Base-by-base conservation (phyloP, 2,888 invertebrate species). In the Nemurella pictetii region DNA sequence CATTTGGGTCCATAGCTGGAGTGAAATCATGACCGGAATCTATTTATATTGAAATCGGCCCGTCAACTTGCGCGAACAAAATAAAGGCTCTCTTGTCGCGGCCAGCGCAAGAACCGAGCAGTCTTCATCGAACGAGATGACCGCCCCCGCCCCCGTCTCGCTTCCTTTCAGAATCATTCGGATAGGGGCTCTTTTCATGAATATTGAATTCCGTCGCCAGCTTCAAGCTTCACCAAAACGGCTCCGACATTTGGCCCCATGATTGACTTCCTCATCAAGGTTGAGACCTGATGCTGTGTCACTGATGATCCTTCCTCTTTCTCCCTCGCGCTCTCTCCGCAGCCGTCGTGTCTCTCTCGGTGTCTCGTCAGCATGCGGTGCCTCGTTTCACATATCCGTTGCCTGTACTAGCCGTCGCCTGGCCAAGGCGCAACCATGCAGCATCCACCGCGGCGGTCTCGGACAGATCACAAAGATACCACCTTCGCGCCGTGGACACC, bases 201-300 rank as follows among this genome's bases (percentile, higher is more conserved):
- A 55, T 55, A 55, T 55, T 55, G 20, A 55, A 12, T 55, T 55
- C 55, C 55, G 9, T 12, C 55, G 55, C 55, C 55, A 15, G 55
- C 20, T 55, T 55, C 55, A 55, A 12, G 15, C 75, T 12, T n/a
- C 12, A 28, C 27, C 75, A 75, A 28, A 28, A 28, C 27, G 75
- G 25, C 75, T 75, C 27, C 7, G 4, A 28, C 75, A 12, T 12
- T 55, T 5, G 75, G 28, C 75, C 27, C 27, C 27, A 75, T 75
- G 75, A 75, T 75, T 75, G 75, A 75, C 75, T 75, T 75, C 75
- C 75, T 75, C 75, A 75, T 75, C 75, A 75, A 75, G 55, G 55
- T 55, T 55, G 55, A 55, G 75, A 75, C 75, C 27, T 75, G 75
- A 75, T 28, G 75, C 75, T 75, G 75, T 75, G 75, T 28, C 27